Evolutionary conservation across 2,888 invertebrate genomes (phyloP).

Genomic region (Mylabris sibirica): DNA sequence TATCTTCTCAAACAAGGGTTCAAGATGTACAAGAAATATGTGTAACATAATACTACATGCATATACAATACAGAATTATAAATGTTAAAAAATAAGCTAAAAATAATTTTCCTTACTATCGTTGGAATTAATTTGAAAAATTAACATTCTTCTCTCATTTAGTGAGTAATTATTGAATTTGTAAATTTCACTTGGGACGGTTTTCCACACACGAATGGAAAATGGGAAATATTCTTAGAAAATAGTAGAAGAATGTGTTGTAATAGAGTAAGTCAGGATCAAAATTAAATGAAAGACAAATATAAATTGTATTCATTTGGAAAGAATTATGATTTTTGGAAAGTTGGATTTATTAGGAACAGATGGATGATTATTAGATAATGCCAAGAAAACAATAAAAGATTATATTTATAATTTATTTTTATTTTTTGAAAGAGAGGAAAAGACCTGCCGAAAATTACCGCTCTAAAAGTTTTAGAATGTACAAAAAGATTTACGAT

Average conservation of each 20-base stretch:
- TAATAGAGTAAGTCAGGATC: no score
- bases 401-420: background rate
- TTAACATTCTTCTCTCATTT: no score
- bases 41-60: background rate
- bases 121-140: no score
- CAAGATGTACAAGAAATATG: conserved; percentile 7
- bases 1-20: conserved; percentile 17
- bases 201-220: no score
- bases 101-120: no score
- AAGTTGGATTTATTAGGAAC: background rate
- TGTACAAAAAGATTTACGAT: background rate
- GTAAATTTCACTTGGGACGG: no score
- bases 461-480: background rate
- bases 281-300: no score
- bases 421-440: background rate
- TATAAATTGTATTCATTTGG: background rate
- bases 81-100: background rate
- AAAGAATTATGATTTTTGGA: background rate
- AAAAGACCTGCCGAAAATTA: background rate
- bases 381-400: conserved; percentile 2
- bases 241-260: background rate
- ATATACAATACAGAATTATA: background rate
- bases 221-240: background rate
- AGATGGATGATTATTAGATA: background rate
- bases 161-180: no score